A percentile compares a stretch with the other conserved stretches of the same genome.
Evolutionary conservation across 2,888 invertebrate genomes (phyloP).

Genomic region (Drosophila acutilabella): DNA sequence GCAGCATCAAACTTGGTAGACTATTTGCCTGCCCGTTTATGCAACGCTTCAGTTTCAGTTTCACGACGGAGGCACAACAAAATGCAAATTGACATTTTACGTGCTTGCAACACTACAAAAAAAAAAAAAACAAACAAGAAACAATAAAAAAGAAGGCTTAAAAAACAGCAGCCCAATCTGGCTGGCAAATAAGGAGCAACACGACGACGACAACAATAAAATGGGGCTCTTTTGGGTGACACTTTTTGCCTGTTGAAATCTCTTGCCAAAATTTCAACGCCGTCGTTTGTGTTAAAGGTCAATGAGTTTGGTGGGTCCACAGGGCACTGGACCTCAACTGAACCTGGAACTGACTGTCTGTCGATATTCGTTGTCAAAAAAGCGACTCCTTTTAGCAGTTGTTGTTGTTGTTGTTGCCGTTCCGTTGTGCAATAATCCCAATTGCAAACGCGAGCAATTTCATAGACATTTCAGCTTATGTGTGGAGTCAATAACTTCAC

Average conservation of each 20-base stretch:
- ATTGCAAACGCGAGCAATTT: conserved; percentile 50
- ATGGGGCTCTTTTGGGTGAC: conserved; percentile 59
- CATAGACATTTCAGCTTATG: conserved; percentile 25
- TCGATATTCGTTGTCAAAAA: conserved; percentile 47
- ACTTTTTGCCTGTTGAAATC: conserved; percentile 61
- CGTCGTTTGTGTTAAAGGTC: conserved; percentile 69
- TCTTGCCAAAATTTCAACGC: conserved; percentile 45
- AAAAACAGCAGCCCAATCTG: conserved; percentile 40
- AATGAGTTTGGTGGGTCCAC: conserved; percentile 64
- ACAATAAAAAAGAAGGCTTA: too few relatives aligned
- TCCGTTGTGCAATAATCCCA: conserved; percentile 53
- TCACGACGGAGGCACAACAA: conserved; percentile 61
- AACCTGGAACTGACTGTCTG: conserved; percentile 64
- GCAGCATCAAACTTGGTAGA: neutral
- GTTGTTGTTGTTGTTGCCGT: conserved; percentile 44
- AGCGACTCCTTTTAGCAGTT: conserved; percentile 21
- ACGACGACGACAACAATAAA: conserved; percentile 52
- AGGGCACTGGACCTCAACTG: conserved; percentile 78
- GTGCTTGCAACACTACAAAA: conserved; percentile 73
- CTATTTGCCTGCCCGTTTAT: conserved; percentile 66
- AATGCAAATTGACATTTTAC: conserved; percentile 82
- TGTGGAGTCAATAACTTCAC: conserved; percentile 22
- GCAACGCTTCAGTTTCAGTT: conserved; percentile 69
- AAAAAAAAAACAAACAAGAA: neutral
- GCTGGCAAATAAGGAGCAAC: conserved; percentile 80